These are phyloP conservation scores for Puma concolor DNA, from an alignment of 2,113 vertebrate species.

Conservation along the genomic window DNA sequence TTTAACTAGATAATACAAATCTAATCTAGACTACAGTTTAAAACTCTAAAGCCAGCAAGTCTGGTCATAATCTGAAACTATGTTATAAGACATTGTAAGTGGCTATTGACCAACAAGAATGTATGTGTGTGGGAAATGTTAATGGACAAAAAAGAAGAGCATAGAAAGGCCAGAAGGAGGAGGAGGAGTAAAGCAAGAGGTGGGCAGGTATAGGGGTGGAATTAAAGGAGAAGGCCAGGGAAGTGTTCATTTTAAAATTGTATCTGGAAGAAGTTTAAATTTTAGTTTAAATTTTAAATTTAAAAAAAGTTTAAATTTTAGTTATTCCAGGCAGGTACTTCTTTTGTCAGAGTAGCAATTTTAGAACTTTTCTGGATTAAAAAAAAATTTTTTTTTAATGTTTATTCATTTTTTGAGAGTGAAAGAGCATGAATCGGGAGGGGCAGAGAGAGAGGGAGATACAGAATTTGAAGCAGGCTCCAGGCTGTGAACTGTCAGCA, in stretches of 20 bases:
- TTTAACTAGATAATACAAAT: neutral
- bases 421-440: too few species aligned
- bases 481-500: too few species aligned
- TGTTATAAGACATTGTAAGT: neutral
- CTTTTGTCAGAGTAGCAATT: neutral
- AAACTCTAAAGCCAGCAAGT: neutral
- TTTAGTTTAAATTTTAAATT: neutral
- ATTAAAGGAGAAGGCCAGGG: neutral
- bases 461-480: too few species aligned
- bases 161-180: neutral
- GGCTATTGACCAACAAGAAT: neutral
- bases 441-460: too few species aligned
- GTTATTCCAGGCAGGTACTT: neutral
- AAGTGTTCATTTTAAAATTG: neutral
- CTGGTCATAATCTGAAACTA: rapidly evolving
- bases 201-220: too few species aligned
- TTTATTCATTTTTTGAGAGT: too few species aligned
- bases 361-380: neutral
- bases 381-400: too few species aligned
- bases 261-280: neutral
- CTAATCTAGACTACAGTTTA: neutral
- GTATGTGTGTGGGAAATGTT: rapidly evolving
- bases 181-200: neutral
- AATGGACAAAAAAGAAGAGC: neutral
- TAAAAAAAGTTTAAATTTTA: neutral